Conservation (phyloP, 2,113 vertebrate genomes). For the Arothron firmamentum region DNA sequence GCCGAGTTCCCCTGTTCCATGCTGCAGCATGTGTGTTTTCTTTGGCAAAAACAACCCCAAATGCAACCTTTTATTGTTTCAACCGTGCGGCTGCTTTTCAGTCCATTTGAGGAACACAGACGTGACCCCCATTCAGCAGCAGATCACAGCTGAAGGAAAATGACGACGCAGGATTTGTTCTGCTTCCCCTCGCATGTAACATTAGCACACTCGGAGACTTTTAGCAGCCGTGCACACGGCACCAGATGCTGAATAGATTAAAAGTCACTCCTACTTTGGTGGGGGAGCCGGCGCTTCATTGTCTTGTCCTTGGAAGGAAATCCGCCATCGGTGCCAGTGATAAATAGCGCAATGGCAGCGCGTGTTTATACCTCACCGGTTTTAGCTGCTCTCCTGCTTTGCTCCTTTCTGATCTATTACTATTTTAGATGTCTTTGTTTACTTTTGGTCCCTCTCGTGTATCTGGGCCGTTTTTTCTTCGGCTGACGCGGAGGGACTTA, state of each 20-base stretch:
- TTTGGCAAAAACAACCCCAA: too few species aligned
- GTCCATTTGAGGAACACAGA: too few species aligned
- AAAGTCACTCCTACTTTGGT: conserved; percentile 60
- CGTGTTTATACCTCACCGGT: conserved; percentile 40
- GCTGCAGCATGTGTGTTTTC: too few species aligned
- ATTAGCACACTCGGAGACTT: conserved; percentile 17
- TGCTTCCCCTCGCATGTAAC: conserved; percentile 27
- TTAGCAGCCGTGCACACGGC: conserved; percentile 7
- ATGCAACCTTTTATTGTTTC: too few species aligned
- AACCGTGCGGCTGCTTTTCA: too few species aligned
- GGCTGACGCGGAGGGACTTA: conserved; percentile 27
- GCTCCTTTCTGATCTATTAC: conserved; percentile 47
- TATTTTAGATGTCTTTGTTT: conserved; percentile 40
- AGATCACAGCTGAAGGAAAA: conserved; percentile 1
- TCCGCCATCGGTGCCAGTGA: conserved; percentile 19
- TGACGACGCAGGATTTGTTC: conserved; percentile 17
- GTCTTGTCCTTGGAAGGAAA: conserved; percentile 59
- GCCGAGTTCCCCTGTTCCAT: too few species aligned
- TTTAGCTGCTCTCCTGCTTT: conserved; percentile 5
- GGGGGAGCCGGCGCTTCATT: conserved; percentile 32
- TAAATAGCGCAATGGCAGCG: conserved; percentile 34
- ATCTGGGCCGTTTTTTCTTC: conserved; percentile 29
- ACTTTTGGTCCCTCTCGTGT: conserved; percentile 28
- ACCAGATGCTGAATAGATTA: conserved; percentile 22
- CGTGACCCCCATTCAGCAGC: too few species aligned